phyloP scores from a whole-genome alignment of 2,113 vertebrate genomes.

The Sander lucioperca region DNA sequence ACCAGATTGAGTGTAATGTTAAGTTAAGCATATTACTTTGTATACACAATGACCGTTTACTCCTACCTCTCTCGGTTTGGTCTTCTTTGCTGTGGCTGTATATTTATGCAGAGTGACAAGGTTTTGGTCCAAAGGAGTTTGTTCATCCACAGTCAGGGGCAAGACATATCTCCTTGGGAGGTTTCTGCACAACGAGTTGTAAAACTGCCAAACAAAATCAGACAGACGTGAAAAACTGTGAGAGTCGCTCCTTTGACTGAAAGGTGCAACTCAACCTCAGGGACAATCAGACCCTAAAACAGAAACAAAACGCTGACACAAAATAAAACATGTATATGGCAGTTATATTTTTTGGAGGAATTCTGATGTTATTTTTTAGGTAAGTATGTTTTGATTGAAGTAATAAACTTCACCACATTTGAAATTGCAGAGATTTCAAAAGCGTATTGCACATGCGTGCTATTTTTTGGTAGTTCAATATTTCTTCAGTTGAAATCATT shows the following conservation, averaged over 20 bases:
- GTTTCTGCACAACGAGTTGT: conserved; percentile 81
- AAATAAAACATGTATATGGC: neutral
- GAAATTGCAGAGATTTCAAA: conserved; percentile 33
- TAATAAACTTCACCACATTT: neutral
- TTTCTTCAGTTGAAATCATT: neutral
- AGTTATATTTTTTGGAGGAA: neutral
- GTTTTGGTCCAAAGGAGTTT: conserved; percentile 83
- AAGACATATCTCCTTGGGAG: conserved; percentile 92
- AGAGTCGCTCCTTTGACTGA: conserved; percentile 21
- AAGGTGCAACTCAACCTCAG: conserved; percentile 10
- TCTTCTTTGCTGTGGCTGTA: conserved; percentile 86
- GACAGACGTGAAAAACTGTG: conserved; percentile 15
- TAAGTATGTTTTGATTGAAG: conserved; percentile 10
- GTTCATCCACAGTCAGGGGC: conserved; percentile 84
- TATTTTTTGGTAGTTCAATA: too few species aligned
- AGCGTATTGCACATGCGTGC: neutral
- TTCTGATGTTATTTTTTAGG: neutral
- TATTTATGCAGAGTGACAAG: conserved; percentile 84
- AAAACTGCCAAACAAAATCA: conserved; percentile 81
- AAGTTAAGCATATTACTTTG: conserved; percentile 27
- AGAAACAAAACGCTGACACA: conserved; percentile 10
- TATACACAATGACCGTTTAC: neutral
- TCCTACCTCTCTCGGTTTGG: conserved; percentile 84
- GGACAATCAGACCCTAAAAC: conserved; percentile 27
- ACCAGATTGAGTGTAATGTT: neutral